phyloP scores from a whole-genome alignment of 2,888 invertebrate species.

The Macaria liturata region DNA sequence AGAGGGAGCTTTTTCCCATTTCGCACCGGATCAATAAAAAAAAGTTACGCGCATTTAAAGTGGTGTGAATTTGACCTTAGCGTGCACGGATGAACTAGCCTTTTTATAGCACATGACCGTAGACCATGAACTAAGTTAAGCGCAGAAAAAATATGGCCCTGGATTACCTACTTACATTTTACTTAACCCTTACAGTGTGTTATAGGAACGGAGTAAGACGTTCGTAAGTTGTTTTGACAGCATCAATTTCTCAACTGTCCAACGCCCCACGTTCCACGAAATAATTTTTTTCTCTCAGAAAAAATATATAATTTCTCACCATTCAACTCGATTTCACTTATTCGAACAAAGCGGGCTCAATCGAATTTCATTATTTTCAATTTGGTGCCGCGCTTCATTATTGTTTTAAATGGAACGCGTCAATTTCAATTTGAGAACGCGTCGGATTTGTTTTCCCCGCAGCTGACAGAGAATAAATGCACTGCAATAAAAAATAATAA shows the following conservation, averaged over 20 bases:
- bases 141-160: constrained; percentile 1
- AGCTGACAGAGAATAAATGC: constrained; percentile 55
- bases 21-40: constrained; percentile 72
- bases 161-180: background rate
- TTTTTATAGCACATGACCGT: constrained; percentile 31
- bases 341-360: constrained; percentile 51
- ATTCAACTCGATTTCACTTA: constrained; percentile 43
- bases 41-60: constrained; percentile 49
- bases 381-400: constrained; percentile 62
- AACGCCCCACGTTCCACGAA: constrained; percentile 5
- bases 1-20: constrained; percentile 58
- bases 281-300: constrained; percentile 3
- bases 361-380: constrained; percentile 74
- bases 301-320: constrained; percentile 19
- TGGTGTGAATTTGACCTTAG: constrained; percentile 70
- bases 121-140: constrained; percentile 28
- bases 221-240: constrained; percentile 14
- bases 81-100: constrained; percentile 35
- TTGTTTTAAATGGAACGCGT: constrained; percentile 80
- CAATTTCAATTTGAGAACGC: constrained; percentile 74
- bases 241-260: constrained; percentile 8
- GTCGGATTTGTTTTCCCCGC: constrained; percentile 65
- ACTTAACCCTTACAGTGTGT: background rate
- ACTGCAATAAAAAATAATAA: constrained; percentile 43
- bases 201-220: background rate